Evolutionary conservation across 1,140 invertebrate genomes (phyloP), one percentile per base, ranked within the genome.

Genomic region (Diabrotica undecimpunctata): DNA sequence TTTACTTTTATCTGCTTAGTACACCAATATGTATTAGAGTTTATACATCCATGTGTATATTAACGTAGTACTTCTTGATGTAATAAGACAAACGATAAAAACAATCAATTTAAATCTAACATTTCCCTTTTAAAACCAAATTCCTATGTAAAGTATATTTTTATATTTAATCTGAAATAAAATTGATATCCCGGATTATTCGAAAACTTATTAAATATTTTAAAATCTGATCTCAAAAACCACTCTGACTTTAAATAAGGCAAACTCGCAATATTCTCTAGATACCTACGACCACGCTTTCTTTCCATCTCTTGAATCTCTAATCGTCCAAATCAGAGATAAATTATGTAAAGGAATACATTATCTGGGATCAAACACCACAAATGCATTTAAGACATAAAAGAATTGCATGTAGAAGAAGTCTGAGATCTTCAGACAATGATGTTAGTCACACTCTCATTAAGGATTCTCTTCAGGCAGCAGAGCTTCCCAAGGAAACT

Each of bases 141-240:
- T 25, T 4, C 25, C 25, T 2, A 25, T 25, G 25, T 25, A 25
- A 25, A n/a, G 25, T 25, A 25, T 25, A 25, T 25, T 25, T 25
- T 25, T 25, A 25, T 25, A 25, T 25, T 25, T 25, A 25, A 25
- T 25, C 25, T 25, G 25, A 25, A 25, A 25, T 25, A 25, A 2
- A 25, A 25, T 25, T 25, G 25, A 25, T 25, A 25, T 25, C 25
- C 25, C 4, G 25, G 25, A 25, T 25, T 25, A 25, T 25, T n/a
- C 25, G 4, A 25, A 9, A 35, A 58, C n/a, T 12, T 39, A 12
- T 25, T 58, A 54, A 54, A 54, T 54, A 13, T 35, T 13, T 54
- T 13, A 54, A 9, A 14, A 13, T 54, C 12, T 11, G 56, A 46
- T 13, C 39, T 62, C 36, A 66, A n/a, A 25, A 54, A 37, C 41